Percentiles rank a stretch among this genome's conserved stretches.
These are phyloP conservation scores for Channa striata DNA, from an alignment of 2,797 vertebrate genomes.

Conservation along the genomic window DNA sequence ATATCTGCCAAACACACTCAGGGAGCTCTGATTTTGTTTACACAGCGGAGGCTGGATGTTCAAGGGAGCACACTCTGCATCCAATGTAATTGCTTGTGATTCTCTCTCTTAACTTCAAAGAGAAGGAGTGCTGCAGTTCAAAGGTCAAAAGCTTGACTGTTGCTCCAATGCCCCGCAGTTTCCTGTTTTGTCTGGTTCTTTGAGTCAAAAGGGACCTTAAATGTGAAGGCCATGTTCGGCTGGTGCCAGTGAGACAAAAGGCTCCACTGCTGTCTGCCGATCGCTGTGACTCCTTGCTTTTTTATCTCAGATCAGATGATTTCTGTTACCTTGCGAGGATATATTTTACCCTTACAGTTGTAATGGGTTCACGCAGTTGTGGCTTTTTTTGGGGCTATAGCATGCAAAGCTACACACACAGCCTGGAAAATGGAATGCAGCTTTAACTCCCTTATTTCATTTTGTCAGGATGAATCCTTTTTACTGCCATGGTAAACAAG, in stretches of 20 bases:
- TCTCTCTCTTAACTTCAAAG: slow-evolving; percentile 83
- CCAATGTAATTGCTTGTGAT: slow-evolving; percentile 83
- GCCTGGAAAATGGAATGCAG: slow-evolving; percentile 50
- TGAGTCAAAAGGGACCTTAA: slow-evolving; percentile 58
- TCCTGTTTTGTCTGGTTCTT: slow-evolving; percentile 82
- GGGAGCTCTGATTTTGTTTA: slow-evolving; percentile 70
- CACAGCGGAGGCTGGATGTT: slow-evolving; percentile 74
- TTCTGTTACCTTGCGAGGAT: slow-evolving; percentile 3
- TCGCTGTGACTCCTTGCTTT: slow-evolving; percentile 8
- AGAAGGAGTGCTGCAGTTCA: slow-evolving; percentile 70
- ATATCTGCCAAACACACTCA: slow-evolving; percentile 59
- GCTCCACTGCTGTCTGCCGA: slow-evolving; percentile 9
- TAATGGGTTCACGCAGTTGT: background rate
- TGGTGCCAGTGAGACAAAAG: slow-evolving; percentile 55
- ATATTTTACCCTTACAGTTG: slow-evolving; percentile 3
- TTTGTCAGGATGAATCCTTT: slow-evolving; percentile 64
- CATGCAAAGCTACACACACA: slow-evolving; percentile 33
- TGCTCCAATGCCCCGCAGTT: slow-evolving; percentile 80
- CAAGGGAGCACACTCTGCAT: slow-evolving; percentile 78
- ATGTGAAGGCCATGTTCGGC: slow-evolving; percentile 53
- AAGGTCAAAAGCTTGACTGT: slow-evolving; percentile 80
- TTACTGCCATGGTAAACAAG: slow-evolving; percentile 64
- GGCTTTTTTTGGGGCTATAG: slow-evolving; percentile 7
- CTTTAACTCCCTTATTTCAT: slow-evolving; percentile 57
- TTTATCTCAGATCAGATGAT: slow-evolving; percentile 5